Conservation (phyloP, 2,888 invertebrate species). For the Trachelus troglodyta region DNA sequence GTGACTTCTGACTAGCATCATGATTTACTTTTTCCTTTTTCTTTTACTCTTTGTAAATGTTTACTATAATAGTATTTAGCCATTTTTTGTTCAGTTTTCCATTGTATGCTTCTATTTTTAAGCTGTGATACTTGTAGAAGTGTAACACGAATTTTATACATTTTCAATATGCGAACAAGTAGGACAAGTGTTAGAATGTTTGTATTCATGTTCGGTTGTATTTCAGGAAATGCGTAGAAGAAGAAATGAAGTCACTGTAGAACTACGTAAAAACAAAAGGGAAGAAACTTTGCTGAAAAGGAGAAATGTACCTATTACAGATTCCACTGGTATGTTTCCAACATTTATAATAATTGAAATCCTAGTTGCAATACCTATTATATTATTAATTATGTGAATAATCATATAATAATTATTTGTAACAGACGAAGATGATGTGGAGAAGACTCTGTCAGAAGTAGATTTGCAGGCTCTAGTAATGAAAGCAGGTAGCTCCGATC, state of each 20-base stretch:
- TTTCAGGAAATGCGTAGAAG: conserved; percentile 95
- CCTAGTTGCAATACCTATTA: not conserved
- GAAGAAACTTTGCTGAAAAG: conserved; percentile 97
- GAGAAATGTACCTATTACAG: conserved; percentile 91
- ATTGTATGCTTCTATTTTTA: not conserved
- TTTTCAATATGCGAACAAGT: not conserved
- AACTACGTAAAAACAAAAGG: conserved; percentile 96
- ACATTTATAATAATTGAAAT: conserved; percentile 11
- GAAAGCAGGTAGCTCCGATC: conserved; percentile 85
- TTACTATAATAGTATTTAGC: not conserved
- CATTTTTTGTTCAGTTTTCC: not conserved
- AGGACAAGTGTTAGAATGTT: not conserved
- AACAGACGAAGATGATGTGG: conserved; percentile 81
- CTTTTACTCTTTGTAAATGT: not conserved
- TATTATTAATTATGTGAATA: not conserved
- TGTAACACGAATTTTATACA: not conserved
- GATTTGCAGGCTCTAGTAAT: conserved; percentile 86
- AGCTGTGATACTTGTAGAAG: not conserved
- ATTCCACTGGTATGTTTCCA: conserved; percentile 75
- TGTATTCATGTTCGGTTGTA: conserved; percentile 4
- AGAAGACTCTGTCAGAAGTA: conserved; percentile 76
- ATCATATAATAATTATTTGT: not conserved
- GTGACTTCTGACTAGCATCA: not conserved
- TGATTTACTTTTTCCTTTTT: not conserved
- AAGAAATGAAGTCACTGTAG: conserved; percentile 95